Evolutionary conservation across 2,113 vertebrate species (phyloP).

Genomic region (Illadopsis cleaveri): DNA sequence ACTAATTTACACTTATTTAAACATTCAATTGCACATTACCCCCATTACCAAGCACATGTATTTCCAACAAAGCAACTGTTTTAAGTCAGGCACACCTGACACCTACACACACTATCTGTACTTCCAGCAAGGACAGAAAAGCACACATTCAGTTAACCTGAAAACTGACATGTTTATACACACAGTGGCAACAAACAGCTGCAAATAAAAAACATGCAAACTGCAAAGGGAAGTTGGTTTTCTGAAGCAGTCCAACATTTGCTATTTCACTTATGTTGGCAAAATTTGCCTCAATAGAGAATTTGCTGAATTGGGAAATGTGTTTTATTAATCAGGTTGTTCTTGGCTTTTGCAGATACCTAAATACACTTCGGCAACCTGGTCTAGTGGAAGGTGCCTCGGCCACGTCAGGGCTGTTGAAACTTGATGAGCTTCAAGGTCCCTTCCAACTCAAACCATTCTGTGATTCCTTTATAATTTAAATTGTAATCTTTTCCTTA

Average conservation of each 20-base stretch:
- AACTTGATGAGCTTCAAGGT: neutral
- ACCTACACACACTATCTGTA: neutral
- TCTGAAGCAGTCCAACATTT: neutral
- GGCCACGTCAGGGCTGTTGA: neutral
- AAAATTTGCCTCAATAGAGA: neutral
- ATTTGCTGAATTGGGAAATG: neutral
- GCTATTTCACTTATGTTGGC: neutral
- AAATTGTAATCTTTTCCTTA: neutral
- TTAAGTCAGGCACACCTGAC: neutral
- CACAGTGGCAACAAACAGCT: neutral
- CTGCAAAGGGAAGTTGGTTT: neutral
- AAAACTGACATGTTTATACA: neutral
- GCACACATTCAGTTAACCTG: neutral
- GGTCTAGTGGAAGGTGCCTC: neutral
- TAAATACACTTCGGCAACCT: neutral
- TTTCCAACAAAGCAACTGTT: neutral
- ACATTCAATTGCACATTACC: neutral
- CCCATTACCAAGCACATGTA: neutral
- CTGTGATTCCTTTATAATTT: neutral
- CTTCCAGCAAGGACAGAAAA: neutral
- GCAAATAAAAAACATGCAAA: neutral
- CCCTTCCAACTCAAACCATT: neutral
- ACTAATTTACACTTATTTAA: neutral
- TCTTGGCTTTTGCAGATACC: neutral
- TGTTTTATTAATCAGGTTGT: neutral